A percentile compares a stretch with the other conserved stretches of the same genome.
Conservation (phyloP, 2,797 vertebrate genomes). For the Adelosebastes latens region DNA sequence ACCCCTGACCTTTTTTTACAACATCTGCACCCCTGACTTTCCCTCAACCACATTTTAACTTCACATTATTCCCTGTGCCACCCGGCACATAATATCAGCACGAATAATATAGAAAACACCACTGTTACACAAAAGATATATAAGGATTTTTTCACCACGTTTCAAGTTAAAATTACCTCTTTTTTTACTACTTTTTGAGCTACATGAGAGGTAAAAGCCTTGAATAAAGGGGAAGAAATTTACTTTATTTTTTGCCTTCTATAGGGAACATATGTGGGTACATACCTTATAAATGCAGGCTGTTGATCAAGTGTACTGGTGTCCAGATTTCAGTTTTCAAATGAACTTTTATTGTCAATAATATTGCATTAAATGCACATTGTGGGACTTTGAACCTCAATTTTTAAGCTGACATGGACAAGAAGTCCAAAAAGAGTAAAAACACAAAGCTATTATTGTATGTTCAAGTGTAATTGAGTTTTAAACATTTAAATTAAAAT, state of each 20-base stretch:
- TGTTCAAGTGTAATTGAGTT: background rate
- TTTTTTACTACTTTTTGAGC: background rate
- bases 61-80: background rate
- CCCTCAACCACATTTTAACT: constrained; percentile 31
- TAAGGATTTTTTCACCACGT: background rate
- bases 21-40: constrained; percentile 58
- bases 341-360: background rate
- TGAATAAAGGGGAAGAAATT: background rate
- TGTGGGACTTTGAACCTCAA: background rate
- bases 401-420: background rate
- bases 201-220: background rate
- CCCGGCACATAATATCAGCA: background rate
- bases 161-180: background rate
- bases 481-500: background rate
- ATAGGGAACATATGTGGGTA: no score
- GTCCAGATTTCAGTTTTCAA: background rate
- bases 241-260: background rate
- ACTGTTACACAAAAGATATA: background rate
- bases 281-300: no score
- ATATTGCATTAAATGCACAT: background rate
- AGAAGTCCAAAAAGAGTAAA: background rate
- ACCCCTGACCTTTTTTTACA: constrained; percentile 61
- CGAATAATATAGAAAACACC: no score
- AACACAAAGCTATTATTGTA: background rate
- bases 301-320: background rate